Evolutionary conservation across 2,797 vertebrate genomes (phyloP).

Genomic region (Meda fulgida): DNA sequence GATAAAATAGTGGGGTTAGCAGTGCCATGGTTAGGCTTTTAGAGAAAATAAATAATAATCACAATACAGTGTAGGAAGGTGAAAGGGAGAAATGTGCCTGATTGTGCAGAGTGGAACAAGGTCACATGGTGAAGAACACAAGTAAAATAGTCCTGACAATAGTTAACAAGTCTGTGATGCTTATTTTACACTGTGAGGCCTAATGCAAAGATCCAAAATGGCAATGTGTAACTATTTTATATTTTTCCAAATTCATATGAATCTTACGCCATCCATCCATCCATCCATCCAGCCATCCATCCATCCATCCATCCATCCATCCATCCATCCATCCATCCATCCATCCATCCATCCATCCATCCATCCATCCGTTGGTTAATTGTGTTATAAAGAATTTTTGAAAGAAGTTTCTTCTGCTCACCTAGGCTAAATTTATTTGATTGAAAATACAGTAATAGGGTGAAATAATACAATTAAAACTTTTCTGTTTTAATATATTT

Average conservation of each 20-base stretch:
- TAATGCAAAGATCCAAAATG: not conserved
- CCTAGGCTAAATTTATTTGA: not conserved
- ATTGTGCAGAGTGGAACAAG: constrained; percentile 8
- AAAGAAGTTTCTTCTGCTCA: not conserved
- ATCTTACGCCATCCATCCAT: not conserved
- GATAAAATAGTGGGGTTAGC: not conserved
- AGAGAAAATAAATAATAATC: not conserved
- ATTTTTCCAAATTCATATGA: not conserved
- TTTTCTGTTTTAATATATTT: not conserved
- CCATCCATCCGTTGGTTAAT: not conserved
- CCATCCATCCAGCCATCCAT: no score
- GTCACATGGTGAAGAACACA: not conserved
- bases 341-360: no score
- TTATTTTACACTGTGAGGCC: not conserved
- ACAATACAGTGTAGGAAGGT: not conserved
- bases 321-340: no score
- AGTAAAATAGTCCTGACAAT: not conserved
- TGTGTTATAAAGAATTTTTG: not conserved
- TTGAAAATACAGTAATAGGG: not conserved
- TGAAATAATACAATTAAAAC: not conserved
- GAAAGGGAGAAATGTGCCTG: constrained; percentile 10
- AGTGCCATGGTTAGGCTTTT: not conserved
- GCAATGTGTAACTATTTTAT: not conserved
- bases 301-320: no score
- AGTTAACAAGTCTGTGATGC: not conserved